Evolutionary conservation across 2,888 invertebrate genomes (phyloP), one percentile per base, ranked within the genome.

Genomic region (Drosophila stalkeri): DNA sequence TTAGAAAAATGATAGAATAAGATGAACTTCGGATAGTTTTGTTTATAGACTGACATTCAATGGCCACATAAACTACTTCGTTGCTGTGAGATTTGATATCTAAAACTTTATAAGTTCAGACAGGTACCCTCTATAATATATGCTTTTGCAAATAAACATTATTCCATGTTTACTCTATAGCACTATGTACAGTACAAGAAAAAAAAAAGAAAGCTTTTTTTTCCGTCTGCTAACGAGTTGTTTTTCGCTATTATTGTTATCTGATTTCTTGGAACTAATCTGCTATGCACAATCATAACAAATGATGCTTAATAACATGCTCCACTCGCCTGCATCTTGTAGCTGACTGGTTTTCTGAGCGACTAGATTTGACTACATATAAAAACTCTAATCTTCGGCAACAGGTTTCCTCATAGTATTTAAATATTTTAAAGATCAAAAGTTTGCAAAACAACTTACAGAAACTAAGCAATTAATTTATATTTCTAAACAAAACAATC

Each of bases 261-360:
- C 33, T 72, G 46, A 44, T 60, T 80, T 76, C 78, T 80, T 72
- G 72, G 72, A 72, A 76, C 65, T 68, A 55, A 68, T 72, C 35
- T 60, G 3, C 16, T 35, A 57, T 64, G 54, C 51, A 61, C 57
- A 64, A 56, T 44, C 47, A 69, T 37, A 56, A 35, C 43, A 55
- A 64, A 63, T 51, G 27, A 51, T 57, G 57, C 35, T 27, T 49
- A 31, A 57, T 51, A 80, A 72, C 71, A 52, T 61, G 76, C 72
- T 77, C 54, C 37, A 27, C 52, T 46, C 16, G 67, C 16, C 52
- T 46, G 12, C 46, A 64, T 62, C 75, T 64, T 59, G 63, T 55
- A 54, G 41, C 44, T 49, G 64, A 76, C 80, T 62, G 80, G 72
- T 76, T 80, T 60, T 27, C 43, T 37, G 31, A 54, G 39, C 23